These are phyloP conservation scores for Bagarius yarrelli DNA, from an alignment of 2,113 vertebrate genomes.

Conservation along the genomic window DNA sequence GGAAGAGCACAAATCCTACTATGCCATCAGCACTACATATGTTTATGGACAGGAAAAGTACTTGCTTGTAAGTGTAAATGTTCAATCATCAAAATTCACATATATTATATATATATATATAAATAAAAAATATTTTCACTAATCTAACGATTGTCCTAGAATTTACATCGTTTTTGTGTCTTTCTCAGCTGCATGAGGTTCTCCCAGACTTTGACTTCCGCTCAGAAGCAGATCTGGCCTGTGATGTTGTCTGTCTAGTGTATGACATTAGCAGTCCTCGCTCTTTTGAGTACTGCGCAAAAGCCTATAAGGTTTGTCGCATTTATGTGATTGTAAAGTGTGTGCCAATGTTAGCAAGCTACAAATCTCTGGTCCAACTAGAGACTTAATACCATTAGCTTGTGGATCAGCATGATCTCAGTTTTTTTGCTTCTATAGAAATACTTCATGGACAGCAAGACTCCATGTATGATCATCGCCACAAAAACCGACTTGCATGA, in stretches of 20 bases:
- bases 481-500: constrained; percentile 96
- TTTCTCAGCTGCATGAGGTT: constrained; percentile 83
- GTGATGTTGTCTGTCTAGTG: constrained; percentile 91
- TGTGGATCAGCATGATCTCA: background rate
- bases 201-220: constrained; percentile 88
- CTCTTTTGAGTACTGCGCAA: constrained; percentile 95
- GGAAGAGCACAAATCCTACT: constrained; percentile 92
- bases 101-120: background rate
- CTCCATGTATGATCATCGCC: constrained; percentile 89
- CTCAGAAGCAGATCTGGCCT: constrained; percentile 82
- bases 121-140: too few species aligned
- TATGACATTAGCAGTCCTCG: constrained; percentile 89
- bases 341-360: background rate
- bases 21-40: constrained; percentile 94
- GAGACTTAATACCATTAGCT: background rate
- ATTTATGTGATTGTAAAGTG: background rate
- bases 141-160: background rate
- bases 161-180: constrained; percentile 16
- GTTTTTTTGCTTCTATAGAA: constrained; percentile 74
- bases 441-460: constrained; percentile 96
- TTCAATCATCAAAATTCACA: constrained; percentile 22
- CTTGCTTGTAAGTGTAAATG: constrained; percentile 81
- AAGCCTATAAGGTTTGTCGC: constrained; percentile 87
- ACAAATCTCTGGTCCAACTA: background rate
- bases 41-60: constrained; percentile 99